Percentiles rank a stretch among this genome's conserved stretches.
Conservation (phyloP, 2,113 vertebrate genomes). For the Acanthisitta chloris region DNA sequence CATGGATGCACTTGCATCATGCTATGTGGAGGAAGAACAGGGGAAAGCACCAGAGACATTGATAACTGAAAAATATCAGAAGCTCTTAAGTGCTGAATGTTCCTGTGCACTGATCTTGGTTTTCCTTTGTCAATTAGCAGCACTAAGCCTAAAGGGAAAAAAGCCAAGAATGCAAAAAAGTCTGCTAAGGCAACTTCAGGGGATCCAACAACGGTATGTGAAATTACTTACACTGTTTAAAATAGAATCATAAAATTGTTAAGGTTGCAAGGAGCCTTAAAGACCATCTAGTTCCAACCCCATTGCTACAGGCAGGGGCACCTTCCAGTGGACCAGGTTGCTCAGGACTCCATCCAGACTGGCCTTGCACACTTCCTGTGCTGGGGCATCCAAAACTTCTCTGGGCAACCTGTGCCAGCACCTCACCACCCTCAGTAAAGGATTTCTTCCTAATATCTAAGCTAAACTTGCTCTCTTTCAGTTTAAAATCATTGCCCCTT, state of each 20-base stretch:
- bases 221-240: background rate
- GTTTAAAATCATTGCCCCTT: background rate
- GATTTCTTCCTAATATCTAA: background rate
- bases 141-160: slow-evolving; percentile 84
- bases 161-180: slow-evolving; percentile 85
- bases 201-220: slow-evolving; percentile 61
- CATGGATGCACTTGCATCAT: background rate
- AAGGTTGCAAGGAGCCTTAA: background rate
- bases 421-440: background rate
- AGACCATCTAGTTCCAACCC: background rate
- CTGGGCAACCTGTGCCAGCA: background rate
- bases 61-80: background rate
- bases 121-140: slow-evolving; percentile 66
- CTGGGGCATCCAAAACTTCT: background rate
- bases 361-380: background rate
- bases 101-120: background rate
- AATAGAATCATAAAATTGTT: background rate
- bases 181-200: slow-evolving; percentile 66
- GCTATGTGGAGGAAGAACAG: background rate
- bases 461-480: background rate
- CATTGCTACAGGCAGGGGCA: background rate
- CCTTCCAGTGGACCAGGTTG: background rate
- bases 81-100: background rate
- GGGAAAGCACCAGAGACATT: background rate
- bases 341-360: background rate